These are phyloP conservation scores for Calidris pygmaea DNA, from an alignment of 2,113 vertebrate genomes.

Conservation along the genomic window DNA sequence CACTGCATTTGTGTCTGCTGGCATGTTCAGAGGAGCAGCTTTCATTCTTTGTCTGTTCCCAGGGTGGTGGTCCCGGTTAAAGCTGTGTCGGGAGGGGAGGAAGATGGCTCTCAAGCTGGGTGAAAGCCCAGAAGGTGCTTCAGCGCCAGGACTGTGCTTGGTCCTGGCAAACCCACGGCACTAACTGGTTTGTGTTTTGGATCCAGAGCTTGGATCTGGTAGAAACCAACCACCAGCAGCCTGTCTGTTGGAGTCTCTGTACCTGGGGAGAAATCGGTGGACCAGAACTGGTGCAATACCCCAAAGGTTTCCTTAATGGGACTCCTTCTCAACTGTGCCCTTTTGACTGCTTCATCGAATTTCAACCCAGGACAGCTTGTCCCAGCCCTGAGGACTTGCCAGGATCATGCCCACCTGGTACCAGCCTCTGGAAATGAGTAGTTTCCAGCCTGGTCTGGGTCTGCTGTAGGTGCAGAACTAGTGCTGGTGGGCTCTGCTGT, in stretches of 20 bases:
- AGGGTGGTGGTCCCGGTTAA: background rate
- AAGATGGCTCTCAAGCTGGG: background rate
- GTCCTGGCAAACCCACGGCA: background rate
- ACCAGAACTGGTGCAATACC: background rate
- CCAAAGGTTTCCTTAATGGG: background rate
- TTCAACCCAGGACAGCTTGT: background rate
- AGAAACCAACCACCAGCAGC: background rate
- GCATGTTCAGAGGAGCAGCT: background rate
- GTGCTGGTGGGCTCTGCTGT: background rate
- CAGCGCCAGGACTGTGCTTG: background rate
- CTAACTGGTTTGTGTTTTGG: background rate
- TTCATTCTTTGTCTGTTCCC: background rate
- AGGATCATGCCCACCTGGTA: background rate
- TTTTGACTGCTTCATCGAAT: background rate
- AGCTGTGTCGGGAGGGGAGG: background rate
- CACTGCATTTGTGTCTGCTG: background rate
- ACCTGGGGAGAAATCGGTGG: background rate
- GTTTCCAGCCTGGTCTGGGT: background rate
- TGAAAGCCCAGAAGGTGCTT: background rate
- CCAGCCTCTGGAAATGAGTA: background rate
- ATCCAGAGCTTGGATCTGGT: background rate
- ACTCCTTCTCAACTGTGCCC: background rate
- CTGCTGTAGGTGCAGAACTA: background rate
- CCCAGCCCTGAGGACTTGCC: background rate
- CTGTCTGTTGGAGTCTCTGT: background rate